These are phyloP conservation scores for Microtus pennsylvanicus DNA, from an alignment of 2,113 vertebrate genomes.

Conservation along the genomic window DNA sequence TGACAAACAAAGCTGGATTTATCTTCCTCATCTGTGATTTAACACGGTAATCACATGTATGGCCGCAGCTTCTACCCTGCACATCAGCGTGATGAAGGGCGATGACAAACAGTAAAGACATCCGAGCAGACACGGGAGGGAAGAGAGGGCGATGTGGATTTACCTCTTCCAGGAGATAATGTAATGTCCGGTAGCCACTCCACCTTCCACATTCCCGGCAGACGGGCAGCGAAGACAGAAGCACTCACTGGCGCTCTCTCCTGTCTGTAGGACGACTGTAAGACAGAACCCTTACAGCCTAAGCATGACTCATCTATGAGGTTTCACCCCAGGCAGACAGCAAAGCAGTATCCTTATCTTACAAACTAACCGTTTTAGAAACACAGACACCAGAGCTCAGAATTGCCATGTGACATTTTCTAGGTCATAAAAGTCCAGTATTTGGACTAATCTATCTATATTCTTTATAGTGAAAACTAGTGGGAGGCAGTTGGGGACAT, in stretches of 20 bases:
- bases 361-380: neutral
- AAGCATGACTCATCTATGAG: rapidly evolving
- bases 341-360: neutral
- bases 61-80: neutral
- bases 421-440: neutral
- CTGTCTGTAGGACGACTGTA: constrained; percentile 95
- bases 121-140: rapidly evolving
- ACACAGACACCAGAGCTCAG: neutral
- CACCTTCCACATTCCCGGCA: constrained; percentile 85
- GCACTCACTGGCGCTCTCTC: constrained; percentile 96
- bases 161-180: constrained; percentile 96
- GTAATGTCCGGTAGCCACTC: constrained; percentile 94
- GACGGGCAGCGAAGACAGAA: constrained; percentile 95
- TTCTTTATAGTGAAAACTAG: neutral
- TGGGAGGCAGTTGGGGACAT: neutral
- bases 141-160: rapidly evolving
- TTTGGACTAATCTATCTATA: neutral
- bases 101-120: neutral
- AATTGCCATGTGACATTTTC: neutral
- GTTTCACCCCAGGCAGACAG: neutral
- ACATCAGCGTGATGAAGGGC: neutral
- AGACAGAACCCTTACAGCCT: constrained; percentile 55
- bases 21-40: neutral
- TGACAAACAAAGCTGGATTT: neutral
- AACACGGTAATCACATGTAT: neutral